Conservation (phyloP, 2,113 vertebrate genomes). For the Pterocles burchelli region DNA sequence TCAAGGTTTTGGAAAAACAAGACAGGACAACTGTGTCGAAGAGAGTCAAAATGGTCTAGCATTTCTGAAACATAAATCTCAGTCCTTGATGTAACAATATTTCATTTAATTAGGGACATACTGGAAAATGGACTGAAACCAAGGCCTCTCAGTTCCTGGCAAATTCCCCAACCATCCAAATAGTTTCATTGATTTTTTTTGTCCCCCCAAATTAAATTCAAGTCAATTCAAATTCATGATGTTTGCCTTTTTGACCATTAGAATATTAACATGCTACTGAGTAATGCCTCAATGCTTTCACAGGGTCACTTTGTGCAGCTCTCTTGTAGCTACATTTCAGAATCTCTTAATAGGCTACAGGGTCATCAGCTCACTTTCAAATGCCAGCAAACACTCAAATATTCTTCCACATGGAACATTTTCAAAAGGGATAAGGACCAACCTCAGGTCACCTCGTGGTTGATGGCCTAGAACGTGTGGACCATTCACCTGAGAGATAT, state of each 20-base stretch:
- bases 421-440: not conserved
- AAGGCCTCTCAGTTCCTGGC: not conserved
- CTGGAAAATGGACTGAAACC: not conserved
- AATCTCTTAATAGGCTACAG: not conserved
- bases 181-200: not conserved
- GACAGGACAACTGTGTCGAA: rapidly evolving
- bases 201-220: not conserved
- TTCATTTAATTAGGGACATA: not conserved
- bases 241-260: not conserved
- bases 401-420: not conserved
- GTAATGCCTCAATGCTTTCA: not conserved
- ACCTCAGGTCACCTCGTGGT: not conserved
- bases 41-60: not conserved
- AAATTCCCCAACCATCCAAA: not conserved
- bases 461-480: not conserved
- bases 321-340: not conserved
- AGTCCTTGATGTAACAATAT: not conserved
- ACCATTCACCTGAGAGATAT: not conserved
- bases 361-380: not conserved
- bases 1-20: not conserved
- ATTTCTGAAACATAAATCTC: not conserved
- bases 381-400: not conserved
- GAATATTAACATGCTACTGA: not conserved
- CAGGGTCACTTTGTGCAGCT: not conserved
- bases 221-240: not conserved